phyloP scores from a whole-genome alignment of 2,113 vertebrate genomes.

The Centropristis striata region DNA sequence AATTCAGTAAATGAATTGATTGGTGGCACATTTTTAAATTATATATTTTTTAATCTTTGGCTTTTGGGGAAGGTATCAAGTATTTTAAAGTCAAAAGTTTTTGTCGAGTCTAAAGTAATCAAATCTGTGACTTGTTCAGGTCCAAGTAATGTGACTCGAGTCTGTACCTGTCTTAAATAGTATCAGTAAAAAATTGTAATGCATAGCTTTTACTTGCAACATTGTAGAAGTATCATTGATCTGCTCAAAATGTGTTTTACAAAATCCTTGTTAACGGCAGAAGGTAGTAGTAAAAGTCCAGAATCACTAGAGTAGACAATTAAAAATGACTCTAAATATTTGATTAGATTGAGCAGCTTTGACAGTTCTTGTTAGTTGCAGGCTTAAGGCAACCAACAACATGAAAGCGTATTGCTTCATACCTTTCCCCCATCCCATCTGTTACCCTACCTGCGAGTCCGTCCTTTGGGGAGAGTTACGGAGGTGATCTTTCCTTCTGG shows the following conservation, averaged over 20 bases:
- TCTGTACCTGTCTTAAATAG: too few relatives aligned
- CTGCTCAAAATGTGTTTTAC: background rate
- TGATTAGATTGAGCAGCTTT: background rate
- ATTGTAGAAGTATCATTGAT: too few relatives aligned
- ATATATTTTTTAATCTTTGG: too few relatives aligned
- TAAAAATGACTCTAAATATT: background rate
- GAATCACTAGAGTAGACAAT: background rate
- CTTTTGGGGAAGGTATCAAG: too few relatives aligned
- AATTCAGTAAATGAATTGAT: too few relatives aligned
- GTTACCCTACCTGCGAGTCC: constrained; percentile 86
- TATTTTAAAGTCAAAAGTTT: too few relatives aligned
- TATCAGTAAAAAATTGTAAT: too few relatives aligned
- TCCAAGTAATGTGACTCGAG: too few relatives aligned
- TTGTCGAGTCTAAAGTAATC: too few relatives aligned
- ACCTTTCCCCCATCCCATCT: background rate
- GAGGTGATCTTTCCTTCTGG: constrained; percentile 87
- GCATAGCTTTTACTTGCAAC: too few relatives aligned
- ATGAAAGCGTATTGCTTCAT: background rate
- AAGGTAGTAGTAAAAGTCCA: background rate
- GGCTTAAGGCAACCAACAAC: background rate
- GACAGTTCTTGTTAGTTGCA: background rate
- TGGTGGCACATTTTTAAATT: too few relatives aligned
- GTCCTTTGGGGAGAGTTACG: constrained; percentile 87
- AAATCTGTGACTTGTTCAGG: too few relatives aligned
- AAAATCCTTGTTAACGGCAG: background rate